phyloP scores from a whole-genome alignment of 2,888 invertebrate species.

The Horisme vitalbata region DNA sequence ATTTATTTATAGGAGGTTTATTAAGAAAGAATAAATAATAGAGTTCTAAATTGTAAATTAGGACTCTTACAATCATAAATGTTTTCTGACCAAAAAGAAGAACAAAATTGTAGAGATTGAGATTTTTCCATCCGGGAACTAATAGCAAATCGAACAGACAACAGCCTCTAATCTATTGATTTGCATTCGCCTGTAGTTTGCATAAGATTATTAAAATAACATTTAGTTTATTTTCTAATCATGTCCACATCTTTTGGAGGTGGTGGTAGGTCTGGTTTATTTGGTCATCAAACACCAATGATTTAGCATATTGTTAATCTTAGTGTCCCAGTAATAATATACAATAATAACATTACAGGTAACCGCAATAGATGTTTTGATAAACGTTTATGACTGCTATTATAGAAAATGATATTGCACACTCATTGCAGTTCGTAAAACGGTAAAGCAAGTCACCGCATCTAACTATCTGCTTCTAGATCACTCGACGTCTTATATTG shows the following conservation, averaged over 20 bases:
- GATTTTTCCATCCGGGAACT: too few relatives aligned
- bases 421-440: slow-evolving; percentile 22
- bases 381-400: slow-evolving; percentile 15
- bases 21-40: too few relatives aligned
- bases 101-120: too few relatives aligned
- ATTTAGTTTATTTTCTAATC: too few relatives aligned
- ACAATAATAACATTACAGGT: not conserved
- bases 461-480: slow-evolving; percentile 24
- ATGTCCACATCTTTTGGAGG: too few relatives aligned
- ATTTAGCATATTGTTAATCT: not conserved
- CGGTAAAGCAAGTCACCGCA: slow-evolving; percentile 34
- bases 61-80: too few relatives aligned
- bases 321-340: not conserved
- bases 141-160: too few relatives aligned
- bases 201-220: too few relatives aligned
- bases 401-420: slow-evolving; percentile 23
- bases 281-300: not conserved
- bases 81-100: too few relatives aligned
- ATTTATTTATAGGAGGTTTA: too few relatives aligned
- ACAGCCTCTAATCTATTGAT: not conserved
- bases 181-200: not conserved
- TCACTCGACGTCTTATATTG: slow-evolving; percentile 10
- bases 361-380: slow-evolving; percentile 15
- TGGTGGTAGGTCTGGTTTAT: not conserved
- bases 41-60: too few relatives aligned